phyloP scores from a whole-genome alignment of 1,140 invertebrate genomes.

The Orchesella cincta region DNA sequence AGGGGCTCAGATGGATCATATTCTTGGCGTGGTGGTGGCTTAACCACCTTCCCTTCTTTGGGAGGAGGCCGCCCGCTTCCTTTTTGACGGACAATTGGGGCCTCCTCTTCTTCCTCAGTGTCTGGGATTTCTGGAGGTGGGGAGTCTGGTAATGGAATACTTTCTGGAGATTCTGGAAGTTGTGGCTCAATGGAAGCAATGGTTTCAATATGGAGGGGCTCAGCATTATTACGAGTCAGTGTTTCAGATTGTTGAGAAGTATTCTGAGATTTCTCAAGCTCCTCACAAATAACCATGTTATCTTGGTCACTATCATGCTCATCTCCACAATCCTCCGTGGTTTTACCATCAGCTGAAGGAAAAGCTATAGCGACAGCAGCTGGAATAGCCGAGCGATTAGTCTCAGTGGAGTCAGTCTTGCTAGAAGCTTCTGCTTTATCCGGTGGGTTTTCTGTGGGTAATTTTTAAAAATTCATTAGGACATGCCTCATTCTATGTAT shows the following conservation, averaged over 20 bases:
- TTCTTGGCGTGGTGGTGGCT: slow-evolving; percentile 23
- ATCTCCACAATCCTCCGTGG: too few relatives aligned
- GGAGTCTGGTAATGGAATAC: not conserved
- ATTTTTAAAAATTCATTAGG: too few relatives aligned
- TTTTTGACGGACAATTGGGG: not conserved
- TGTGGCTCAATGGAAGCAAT: not conserved
- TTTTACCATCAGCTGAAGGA: not conserved
- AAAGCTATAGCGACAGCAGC: too few relatives aligned
- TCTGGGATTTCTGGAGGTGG: not conserved
- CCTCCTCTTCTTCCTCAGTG: not conserved
- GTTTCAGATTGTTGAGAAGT: not conserved
- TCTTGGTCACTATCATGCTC: not conserved
- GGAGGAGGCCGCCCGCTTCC: not conserved
- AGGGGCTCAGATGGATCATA: slow-evolving; percentile 50
- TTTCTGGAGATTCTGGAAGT: slow-evolving; percentile 1
- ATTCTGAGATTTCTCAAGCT: not conserved
- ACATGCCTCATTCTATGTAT: too few relatives aligned
- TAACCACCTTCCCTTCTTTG: too few relatives aligned
- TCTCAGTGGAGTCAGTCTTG: not conserved
- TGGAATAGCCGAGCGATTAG: too few relatives aligned
- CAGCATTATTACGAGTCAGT: not conserved
- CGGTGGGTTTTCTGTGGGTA: too few relatives aligned
- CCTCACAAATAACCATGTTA: slow-evolving; percentile 9
- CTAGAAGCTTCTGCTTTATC: not conserved
- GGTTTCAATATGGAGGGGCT: not conserved